Base-by-base conservation (phyloP, 2,113 vertebrate genomes). In the Corythornis cristatus region DNA sequence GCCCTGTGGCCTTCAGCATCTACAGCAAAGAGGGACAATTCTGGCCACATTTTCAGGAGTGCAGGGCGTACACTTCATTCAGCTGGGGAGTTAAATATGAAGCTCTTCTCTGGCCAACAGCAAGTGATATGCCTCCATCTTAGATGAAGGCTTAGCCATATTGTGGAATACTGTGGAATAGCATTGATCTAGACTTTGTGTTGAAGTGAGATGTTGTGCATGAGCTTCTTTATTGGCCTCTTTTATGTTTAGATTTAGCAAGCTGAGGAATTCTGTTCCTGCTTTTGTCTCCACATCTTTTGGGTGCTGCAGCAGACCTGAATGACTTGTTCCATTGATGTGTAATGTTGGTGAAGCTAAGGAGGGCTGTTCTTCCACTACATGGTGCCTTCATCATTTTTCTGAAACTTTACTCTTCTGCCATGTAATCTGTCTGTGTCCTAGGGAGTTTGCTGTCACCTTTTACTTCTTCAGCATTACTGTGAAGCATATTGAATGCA, bases 331-430 rank as follows among this genome's bases (percentile, higher is more conserved):
- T 53, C 25, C 48, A 12, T 22, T 67, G 58, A 57, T 53, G 50
- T 37, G 7, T 53, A 18, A 29, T 40, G 21, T 46, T 73, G 78
- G n/a, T 1, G 3, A 10, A 0, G 0, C 13, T 67, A 53, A 84
- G 66, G 23, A 76, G 48, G 29, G 50, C 50, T 3, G 2, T 65
- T 85, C 42, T 71, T 87, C 28, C 5, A 46, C 40, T 48, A 56
- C 46, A 7, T 56, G 54, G 6, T 64, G 31, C 81, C 17, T 77
- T 74, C 46, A 14, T 78, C 50, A 68, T 89, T 76, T 57, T 9
- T 31, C 60, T 77, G 21, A 77, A 93, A 77, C 4, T 80, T 60
- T 79, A 42, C 15, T 79, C 40, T 82, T 76, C 51, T 58, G 19
- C 12, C 1, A 28, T 54, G 18, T 81, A 19, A 31, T 80, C 61